Conservation (phyloP, 2,797 vertebrate species). For the Molossus alvarezi region DNA sequence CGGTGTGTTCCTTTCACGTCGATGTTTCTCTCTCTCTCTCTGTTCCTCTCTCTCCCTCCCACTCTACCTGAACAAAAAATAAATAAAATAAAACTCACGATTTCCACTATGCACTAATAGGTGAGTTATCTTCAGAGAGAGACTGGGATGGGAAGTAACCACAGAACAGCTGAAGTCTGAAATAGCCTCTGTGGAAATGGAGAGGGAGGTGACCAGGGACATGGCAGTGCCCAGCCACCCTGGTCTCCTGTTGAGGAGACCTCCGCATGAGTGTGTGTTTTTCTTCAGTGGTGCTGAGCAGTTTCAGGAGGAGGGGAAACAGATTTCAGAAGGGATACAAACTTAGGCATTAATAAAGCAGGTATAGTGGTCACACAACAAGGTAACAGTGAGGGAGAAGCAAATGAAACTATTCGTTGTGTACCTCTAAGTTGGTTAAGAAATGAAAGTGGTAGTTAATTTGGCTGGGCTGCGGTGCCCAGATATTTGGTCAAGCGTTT, state of each 20-base stretch:
- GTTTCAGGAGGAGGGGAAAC: constrained; percentile 35
- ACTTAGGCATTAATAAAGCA: background rate
- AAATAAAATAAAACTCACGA: no score
- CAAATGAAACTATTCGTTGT: background rate
- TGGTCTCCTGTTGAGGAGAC: background rate
- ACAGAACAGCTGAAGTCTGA: background rate
- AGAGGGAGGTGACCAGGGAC: background rate
- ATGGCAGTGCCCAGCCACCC: background rate
- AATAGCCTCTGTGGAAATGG: background rate
- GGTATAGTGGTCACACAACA: background rate
- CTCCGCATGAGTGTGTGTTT: background rate
- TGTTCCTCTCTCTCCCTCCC: no score
- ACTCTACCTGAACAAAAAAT: no score
- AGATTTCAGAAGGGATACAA: background rate
- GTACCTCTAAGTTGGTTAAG: background rate
- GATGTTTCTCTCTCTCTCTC: no score
- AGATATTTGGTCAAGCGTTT: background rate
- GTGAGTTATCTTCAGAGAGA: background rate
- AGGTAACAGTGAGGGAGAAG: background rate
- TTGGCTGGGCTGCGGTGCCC: background rate
- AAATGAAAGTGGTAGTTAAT: constrained; percentile 18
- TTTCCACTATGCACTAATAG: background rate
- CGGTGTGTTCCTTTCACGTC: no score
- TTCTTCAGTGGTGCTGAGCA: constrained; percentile 14
- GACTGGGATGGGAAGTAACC: background rate